A percentile compares a stretch with the other conserved stretches of the same genome.
phyloP scores from a whole-genome alignment of 2,797 vertebrate genomes.

The Tympanoctomys barrerae region DNA sequence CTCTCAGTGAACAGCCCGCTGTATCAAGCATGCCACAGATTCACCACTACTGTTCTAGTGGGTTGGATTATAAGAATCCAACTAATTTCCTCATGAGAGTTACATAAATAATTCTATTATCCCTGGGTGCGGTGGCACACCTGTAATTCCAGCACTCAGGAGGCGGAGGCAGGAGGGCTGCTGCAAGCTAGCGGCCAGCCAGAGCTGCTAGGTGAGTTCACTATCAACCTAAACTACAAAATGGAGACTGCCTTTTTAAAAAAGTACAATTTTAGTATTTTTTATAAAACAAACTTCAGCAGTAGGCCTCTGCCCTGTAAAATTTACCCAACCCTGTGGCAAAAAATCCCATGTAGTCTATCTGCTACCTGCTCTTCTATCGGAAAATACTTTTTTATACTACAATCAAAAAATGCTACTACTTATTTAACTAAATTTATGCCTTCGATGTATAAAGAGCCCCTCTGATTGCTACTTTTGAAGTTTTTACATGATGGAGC shows the following conservation, averaged over 20 bases:
- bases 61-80: conserved; percentile 8
- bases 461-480: background rate
- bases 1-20: background rate
- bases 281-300: background rate
- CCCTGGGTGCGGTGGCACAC: background rate
- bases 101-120: background rate
- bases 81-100: background rate
- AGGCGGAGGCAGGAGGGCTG: background rate
- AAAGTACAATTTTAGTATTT: background rate
- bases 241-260: background rate
- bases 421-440: conserved; percentile 20
- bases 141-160: background rate
- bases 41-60: background rate
- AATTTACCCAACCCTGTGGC: background rate
- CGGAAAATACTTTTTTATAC: background rate
- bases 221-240: background rate
- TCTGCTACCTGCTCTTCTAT: background rate
- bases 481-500: background rate
- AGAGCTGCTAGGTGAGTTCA: background rate
- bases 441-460: background rate
- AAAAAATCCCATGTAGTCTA: background rate
- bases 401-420: background rate
- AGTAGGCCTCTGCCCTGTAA: background rate
- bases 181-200: background rate
- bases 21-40: background rate